Percentiles rank a stretch among this genome's conserved stretches.
These are phyloP conservation scores for Parochlus steinenii DNA, from an alignment of 2,888 invertebrate species.

Conservation along the genomic window DNA sequence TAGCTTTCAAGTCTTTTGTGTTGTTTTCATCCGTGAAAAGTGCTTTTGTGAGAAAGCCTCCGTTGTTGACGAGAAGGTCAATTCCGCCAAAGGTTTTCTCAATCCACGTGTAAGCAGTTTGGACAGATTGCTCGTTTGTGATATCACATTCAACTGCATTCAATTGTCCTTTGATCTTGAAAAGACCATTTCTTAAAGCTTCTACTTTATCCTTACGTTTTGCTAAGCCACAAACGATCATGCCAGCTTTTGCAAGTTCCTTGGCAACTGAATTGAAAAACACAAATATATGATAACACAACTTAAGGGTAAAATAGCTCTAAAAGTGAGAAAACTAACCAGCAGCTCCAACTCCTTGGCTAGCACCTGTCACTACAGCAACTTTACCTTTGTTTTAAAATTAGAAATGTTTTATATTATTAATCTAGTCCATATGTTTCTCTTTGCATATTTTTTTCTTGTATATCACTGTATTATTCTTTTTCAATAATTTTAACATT, in stretches of 20 bases:
- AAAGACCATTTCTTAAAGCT: slow-evolving; percentile 17
- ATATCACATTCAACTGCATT: slow-evolving; percentile 21
- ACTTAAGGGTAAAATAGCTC: too few species aligned
- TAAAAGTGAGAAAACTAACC: too few species aligned
- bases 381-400: slow-evolving; percentile 11
- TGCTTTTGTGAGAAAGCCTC: slow-evolving; percentile 17
- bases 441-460: too few species aligned
- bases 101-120: slow-evolving; percentile 18
- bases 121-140: slow-evolving; percentile 19
- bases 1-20: slow-evolving; percentile 24
- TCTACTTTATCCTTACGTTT: slow-evolving; percentile 13
- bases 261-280: too few species aligned
- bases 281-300: too few species aligned
- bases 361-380: slow-evolving; percentile 5
- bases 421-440: too few species aligned
- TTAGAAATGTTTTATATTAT: too few species aligned
- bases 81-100: slow-evolving; percentile 20
- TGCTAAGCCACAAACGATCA: slow-evolving; percentile 5
- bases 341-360: slow-evolving; percentile 5
- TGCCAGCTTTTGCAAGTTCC: background rate
- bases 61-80: slow-evolving; percentile 19
- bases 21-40: slow-evolving; percentile 19
- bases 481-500: too few species aligned
- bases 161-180: slow-evolving; percentile 19
- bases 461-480: too few species aligned